Evolutionary conservation across 2,797 vertebrate genomes (phyloP).

Genomic region (Yasuhikotakia modesta): DNA sequence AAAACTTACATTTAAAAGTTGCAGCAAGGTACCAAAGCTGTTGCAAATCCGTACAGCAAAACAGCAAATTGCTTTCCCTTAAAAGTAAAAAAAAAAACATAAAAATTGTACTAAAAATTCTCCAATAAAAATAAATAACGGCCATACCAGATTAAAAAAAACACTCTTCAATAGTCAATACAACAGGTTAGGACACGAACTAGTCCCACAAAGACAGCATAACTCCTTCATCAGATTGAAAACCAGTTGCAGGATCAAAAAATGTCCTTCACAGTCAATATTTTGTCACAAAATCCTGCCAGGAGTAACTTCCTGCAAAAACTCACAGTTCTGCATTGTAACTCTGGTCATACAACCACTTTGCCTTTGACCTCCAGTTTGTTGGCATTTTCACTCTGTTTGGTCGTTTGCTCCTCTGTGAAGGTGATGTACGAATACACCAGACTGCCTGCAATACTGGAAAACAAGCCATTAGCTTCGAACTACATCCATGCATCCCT

Average conservation of each 20-base stretch:
- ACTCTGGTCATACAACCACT: conserved; percentile 54
- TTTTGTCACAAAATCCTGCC: conserved; percentile 11
- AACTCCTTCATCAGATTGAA: background rate
- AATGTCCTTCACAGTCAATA: conserved; percentile 3
- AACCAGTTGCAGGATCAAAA: background rate
- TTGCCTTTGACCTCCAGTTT: conserved; percentile 62
- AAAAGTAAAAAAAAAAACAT: background rate
- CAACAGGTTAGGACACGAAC: conserved; percentile 11
- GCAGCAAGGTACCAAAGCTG: conserved; percentile 17
- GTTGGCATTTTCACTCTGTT: conserved; percentile 66
- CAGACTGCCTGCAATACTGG: conserved; percentile 94
- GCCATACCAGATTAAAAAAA: background rate
- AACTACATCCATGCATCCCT: background rate
- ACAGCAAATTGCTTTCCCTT: conserved; percentile 31
- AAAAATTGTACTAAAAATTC: conserved; percentile 7
- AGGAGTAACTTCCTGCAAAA: too few relatives aligned
- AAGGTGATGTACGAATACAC: conserved; percentile 96
- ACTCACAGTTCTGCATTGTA: too few relatives aligned
- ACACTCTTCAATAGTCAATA: background rate
- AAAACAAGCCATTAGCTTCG: conserved; percentile 8
- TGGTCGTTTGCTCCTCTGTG: conserved; percentile 86
- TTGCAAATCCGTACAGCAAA: background rate
- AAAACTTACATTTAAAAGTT: conserved; percentile 34
- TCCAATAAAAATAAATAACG: conserved; percentile 48
- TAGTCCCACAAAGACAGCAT: background rate